These are phyloP conservation scores for Pangasius mekongensis DNA, from an alignment of 2,797 vertebrate genomes.

Conservation along the genomic window DNA sequence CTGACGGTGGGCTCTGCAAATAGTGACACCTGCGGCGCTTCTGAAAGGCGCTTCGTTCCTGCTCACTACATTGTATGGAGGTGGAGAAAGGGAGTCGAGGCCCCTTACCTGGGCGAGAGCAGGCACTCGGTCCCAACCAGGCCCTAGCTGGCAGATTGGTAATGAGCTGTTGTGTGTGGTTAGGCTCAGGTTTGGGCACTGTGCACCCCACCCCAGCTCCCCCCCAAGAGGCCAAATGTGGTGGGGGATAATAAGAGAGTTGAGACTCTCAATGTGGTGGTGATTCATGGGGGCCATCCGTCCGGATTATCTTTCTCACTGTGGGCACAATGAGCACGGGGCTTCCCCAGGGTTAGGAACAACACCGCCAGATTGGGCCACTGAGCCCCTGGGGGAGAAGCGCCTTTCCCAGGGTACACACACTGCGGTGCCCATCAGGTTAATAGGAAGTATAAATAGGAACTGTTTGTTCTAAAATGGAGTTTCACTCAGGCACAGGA, in stretches of 20 bases:
- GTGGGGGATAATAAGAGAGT: constrained; percentile 84
- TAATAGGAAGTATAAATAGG: constrained; percentile 60
- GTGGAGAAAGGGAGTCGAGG: constrained; percentile 81
- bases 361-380: constrained; percentile 72
- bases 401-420: constrained; percentile 62
- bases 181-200: constrained; percentile 70
- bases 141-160: constrained; percentile 83
- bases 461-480: constrained; percentile 61
- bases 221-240: constrained; percentile 71
- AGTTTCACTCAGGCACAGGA: constrained; percentile 49
- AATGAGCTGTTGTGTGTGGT: constrained; percentile 81
- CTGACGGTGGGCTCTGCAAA: constrained; percentile 81
- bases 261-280: constrained; percentile 83
- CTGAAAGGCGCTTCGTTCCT: constrained; percentile 84
- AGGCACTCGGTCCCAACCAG: constrained; percentile 82
- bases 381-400: constrained; percentile 53
- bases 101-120: constrained; percentile 86
- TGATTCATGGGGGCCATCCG: constrained; percentile 87
- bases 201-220: background rate
- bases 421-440: constrained; percentile 52
- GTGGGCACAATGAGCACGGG: constrained; percentile 82
- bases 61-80: constrained; percentile 82
- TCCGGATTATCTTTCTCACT: constrained; percentile 85
- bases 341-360: constrained; percentile 80
- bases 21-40: constrained; percentile 85